Base-by-base conservation (phyloP, 2,113 vertebrate species). In the Aspiorhynchus laticeps region DNA sequence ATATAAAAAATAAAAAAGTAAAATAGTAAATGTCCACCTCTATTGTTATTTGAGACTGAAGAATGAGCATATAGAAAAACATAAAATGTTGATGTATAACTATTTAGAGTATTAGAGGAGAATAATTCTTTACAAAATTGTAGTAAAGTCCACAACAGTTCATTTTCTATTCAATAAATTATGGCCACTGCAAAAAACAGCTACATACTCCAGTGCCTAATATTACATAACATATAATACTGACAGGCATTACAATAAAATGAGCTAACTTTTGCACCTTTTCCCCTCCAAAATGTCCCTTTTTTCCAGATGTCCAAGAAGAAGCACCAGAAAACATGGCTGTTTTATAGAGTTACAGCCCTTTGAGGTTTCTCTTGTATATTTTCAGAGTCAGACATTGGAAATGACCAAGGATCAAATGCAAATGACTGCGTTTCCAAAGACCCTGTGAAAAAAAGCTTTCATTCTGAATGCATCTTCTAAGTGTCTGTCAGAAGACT, bases 291-390 rank as follows among this genome's bases (percentile, higher is more conserved):
- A 73, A 4, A 73, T 71, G 48, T 74, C 28, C 88, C 10, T 71
- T 31, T 80, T 88, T 61, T 84, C 88, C 89, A 91, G 83, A 87
- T 90, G 87, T 93, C 85, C 87, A n/a, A 73, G 78, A 79, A 65
- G 73, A 85, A 84, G 89, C 86, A 83, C 83, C 89, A 86, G 84
- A 71, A 83, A 84, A 86, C 91, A 81, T 28, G 65, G 82, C 84
- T 86, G 80, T 59, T 85, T 75, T 86, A 51, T 90, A 90, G 88
- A 89, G 91, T 85, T 11, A 63, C 69, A 85, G 87, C 91, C 92
- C 89, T 92, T 89, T 94, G 91, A 94, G 92, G 90, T 93, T 94
- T 88, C 87, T 90, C 78, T 88, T 90, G 89, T 90, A 90, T 89
- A 90, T 89, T 46, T 88, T 74, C 65, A 91, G 83, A 91, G 82